These are phyloP conservation scores for Hylyphantes graminicola DNA, from an alignment of 1,140 invertebrate genomes.

Conservation along the genomic window DNA sequence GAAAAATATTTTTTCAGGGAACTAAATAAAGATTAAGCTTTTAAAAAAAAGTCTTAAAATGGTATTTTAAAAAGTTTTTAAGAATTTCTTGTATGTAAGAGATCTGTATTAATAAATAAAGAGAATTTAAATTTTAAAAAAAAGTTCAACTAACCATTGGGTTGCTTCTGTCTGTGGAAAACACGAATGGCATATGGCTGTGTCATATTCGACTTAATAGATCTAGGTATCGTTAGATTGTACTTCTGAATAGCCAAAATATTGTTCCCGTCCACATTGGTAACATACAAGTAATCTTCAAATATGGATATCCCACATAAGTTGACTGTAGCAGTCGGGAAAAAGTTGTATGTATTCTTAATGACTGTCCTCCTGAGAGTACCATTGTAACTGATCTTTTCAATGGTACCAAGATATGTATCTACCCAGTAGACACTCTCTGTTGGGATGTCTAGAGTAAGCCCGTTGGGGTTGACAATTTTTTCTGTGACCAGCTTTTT, in stretches of 20 bases:
- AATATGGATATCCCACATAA: constrained; percentile 75
- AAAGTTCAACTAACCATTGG: constrained; percentile 70
- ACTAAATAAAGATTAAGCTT: background rate
- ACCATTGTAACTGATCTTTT: constrained; percentile 71
- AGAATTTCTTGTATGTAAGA: background rate
- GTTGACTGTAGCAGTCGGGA: too few species aligned
- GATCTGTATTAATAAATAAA: background rate
- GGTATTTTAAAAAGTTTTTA: background rate
- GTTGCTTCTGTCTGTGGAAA: constrained; percentile 80
- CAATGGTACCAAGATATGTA: constrained; percentile 70
- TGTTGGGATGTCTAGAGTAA: constrained; percentile 68
- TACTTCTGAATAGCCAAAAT: constrained; percentile 74
- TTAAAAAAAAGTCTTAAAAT: background rate
- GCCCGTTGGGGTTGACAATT: constrained; percentile 73
- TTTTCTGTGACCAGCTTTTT: constrained; percentile 67
- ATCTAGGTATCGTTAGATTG: constrained; percentile 68
- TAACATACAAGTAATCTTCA: constrained; percentile 76
- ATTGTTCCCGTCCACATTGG: constrained; percentile 75
- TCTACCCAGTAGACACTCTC: constrained; percentile 69
- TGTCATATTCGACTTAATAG: constrained; percentile 69
- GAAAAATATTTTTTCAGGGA: too few species aligned
- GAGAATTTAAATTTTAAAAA: background rate
- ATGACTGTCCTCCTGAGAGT: constrained; percentile 78
- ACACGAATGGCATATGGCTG: constrained; percentile 76
- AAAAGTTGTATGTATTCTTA: constrained; percentile 65